Evolutionary conservation across 2,797 vertebrate species (phyloP).

Genomic region (Pseudochirops cupreus): DNA sequence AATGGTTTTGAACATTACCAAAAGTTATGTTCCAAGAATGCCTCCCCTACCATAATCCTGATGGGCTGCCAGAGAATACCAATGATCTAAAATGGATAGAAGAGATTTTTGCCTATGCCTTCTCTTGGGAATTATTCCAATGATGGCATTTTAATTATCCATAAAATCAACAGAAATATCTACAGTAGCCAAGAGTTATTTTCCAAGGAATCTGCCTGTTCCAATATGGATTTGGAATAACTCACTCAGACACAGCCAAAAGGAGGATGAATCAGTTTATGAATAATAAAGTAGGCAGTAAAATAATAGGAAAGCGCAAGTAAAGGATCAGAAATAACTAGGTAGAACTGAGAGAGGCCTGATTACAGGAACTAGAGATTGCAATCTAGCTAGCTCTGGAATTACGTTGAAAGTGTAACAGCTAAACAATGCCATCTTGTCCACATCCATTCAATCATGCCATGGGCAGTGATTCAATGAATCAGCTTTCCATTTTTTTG

Average conservation of each 20-base stretch:
- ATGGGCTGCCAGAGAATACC: neutral
- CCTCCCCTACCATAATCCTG: neutral
- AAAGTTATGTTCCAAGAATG: neutral
- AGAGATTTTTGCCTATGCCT: neutral
- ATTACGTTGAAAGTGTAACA: neutral
- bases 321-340: neutral
- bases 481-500: neutral
- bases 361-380: neutral
- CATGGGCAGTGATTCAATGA: neutral
- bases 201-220: neutral
- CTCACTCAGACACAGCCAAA: neutral
- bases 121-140: neutral
- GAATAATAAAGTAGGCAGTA: neutral
- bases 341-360: neutral
- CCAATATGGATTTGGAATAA: neutral
- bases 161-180: neutral
- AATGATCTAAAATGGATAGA: neutral
- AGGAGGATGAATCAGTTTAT: neutral
- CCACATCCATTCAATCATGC: neutral
- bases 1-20: neutral
- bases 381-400: neutral
- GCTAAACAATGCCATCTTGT: neutral
- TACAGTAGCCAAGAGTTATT: neutral
- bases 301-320: neutral
- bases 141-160: neutral